Percentiles rank a stretch among this genome's conserved stretches.
These are phyloP conservation scores for Taxidea taxus DNA, from an alignment of 2,113 vertebrate species.

Conservation along the genomic window DNA sequence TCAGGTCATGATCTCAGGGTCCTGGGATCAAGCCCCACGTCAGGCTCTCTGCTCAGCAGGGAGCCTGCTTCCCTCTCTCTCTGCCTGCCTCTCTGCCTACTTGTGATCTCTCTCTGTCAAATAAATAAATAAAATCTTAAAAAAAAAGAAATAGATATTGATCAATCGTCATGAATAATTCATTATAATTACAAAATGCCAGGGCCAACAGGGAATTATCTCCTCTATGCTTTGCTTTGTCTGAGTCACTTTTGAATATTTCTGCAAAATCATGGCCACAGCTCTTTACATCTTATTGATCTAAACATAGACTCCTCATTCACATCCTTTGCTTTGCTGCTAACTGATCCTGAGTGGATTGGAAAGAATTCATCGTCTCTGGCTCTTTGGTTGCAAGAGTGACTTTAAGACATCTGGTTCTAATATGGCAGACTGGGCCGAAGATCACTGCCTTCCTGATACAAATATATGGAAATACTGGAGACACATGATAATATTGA, in stretches of 20 bases:
- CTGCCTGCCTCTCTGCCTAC: too few relatives aligned
- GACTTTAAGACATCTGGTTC: background rate
- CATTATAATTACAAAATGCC: background rate
- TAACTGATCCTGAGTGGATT: background rate
- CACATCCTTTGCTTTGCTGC: background rate
- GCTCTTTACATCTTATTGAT: background rate
- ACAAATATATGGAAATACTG: background rate
- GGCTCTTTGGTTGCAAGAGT: background rate
- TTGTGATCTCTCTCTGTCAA: too few relatives aligned
- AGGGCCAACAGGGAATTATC: background rate
- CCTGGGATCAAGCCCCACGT: too few relatives aligned
- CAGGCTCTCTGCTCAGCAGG: too few relatives aligned
- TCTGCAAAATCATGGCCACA: constrained; percentile 3
- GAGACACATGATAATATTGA: background rate
- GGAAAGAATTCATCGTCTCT: background rate
- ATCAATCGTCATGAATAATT: background rate
- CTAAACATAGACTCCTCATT: background rate
- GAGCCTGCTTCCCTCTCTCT: too few relatives aligned
- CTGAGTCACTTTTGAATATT: background rate
- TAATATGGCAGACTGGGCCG: background rate
- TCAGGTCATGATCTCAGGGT: too few relatives aligned
- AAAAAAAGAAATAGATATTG: background rate
- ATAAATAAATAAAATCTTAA: too few relatives aligned
- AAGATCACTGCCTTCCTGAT: background rate
- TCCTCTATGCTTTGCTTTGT: background rate